Conservation (phyloP, 2,888 invertebrate species). For the Punctoribates punctum region DNA sequence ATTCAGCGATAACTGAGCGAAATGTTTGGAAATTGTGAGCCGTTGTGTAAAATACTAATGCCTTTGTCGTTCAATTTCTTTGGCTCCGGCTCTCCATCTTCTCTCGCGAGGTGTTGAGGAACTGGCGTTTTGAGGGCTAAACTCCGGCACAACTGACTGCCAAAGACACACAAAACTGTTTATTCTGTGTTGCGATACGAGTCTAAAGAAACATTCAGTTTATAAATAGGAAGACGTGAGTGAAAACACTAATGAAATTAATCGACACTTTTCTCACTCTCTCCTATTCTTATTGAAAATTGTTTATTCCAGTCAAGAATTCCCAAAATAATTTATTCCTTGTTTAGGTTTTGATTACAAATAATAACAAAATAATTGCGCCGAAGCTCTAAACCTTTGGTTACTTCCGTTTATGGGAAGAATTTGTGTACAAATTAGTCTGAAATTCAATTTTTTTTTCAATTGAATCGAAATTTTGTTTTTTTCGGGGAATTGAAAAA, state of each 20-base stretch:
- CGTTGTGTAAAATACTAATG: constrained; percentile 34
- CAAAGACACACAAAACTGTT: not conserved
- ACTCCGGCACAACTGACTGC: too few species aligned
- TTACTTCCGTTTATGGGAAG: too few species aligned
- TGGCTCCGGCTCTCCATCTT: too few species aligned
- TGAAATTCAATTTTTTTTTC: too few species aligned
- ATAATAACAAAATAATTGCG: too few species aligned
- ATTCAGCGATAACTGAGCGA: constrained; percentile 32
- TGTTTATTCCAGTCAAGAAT: not conserved
- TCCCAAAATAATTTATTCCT: not conserved
- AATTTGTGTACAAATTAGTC: too few species aligned
- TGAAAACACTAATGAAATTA: constrained; percentile 8
- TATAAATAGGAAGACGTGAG: not conserved
- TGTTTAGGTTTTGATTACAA: too few species aligned
- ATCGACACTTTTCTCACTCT: not conserved
- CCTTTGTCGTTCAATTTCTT: constrained; percentile 12
- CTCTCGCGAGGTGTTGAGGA: too few species aligned
- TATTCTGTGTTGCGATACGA: not conserved
- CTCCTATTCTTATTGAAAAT: not conserved
- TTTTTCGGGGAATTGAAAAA: too few species aligned
- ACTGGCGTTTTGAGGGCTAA: too few species aligned
- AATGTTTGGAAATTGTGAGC: constrained; percentile 19
- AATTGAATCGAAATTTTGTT: too few species aligned
- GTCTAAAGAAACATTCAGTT: not conserved
- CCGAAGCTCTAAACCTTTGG: too few species aligned